Evolutionary conservation across 2,797 vertebrate genomes (phyloP).

Genomic region (Chaunax sp.): DNA sequence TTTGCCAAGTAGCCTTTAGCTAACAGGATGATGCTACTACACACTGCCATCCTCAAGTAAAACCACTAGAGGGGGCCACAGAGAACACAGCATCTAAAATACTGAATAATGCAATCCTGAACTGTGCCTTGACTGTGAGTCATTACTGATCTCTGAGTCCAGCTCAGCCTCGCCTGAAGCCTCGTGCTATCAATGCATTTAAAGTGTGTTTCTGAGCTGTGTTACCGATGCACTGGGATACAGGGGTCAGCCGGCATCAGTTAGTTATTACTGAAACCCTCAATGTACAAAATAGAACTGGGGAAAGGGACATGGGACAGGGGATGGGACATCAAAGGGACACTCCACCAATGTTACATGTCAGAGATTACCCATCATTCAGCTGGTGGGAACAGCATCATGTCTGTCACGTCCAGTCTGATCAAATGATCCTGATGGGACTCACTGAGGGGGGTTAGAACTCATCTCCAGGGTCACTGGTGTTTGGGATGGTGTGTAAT

Average conservation of each 20-base stretch:
- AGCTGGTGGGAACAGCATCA: too few species aligned
- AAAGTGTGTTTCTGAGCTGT: slow-evolving; percentile 21
- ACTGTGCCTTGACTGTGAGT: slow-evolving; percentile 80
- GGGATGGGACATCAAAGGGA: too few species aligned
- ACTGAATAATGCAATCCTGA: slow-evolving; percentile 71
- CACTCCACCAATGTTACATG: too few species aligned
- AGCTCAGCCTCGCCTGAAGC: slow-evolving; percentile 34
- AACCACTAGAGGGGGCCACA: slow-evolving; percentile 41
- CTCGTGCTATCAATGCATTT: slow-evolving; percentile 32
- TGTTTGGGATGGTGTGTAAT: too few species aligned
- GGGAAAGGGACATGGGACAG: too few species aligned
- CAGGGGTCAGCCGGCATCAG: too few species aligned
- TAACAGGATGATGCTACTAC: slow-evolving; percentile 52
- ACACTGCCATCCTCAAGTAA: slow-evolving; percentile 71
- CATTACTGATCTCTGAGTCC: slow-evolving; percentile 47
- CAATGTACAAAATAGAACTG: background rate
- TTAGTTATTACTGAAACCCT: background rate
- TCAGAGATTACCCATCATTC: too few species aligned
- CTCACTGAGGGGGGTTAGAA: too few species aligned
- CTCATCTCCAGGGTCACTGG: too few species aligned
- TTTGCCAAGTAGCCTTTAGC: slow-evolving; percentile 75
- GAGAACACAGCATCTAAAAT: slow-evolving; percentile 14
- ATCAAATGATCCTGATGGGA: too few species aligned
- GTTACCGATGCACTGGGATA: too few species aligned
- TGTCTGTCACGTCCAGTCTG: too few species aligned